phyloP scores from a whole-genome alignment of 2,888 invertebrate species.

The Monoplex corrugatus region DNA sequence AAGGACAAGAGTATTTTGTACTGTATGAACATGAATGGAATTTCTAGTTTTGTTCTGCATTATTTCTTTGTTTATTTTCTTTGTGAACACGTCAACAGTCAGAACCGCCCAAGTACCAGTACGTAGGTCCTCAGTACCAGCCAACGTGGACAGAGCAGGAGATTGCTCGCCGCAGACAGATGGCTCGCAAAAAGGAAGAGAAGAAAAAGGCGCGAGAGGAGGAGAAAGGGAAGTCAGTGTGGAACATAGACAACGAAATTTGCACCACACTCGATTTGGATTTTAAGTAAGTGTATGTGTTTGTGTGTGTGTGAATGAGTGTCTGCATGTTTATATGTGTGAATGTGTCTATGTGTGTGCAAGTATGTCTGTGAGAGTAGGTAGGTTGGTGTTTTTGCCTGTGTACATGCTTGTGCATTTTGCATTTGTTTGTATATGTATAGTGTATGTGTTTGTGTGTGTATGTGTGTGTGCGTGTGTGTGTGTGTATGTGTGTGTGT shows the following conservation, averaged over 20 bases:
- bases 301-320: not conserved
- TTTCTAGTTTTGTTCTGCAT: not conserved
- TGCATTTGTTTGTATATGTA: not conserved
- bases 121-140: conserved; percentile 70
- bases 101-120: conserved; percentile 30
- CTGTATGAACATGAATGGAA: too few species aligned
- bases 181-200: conserved; percentile 72
- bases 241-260: conserved; percentile 78
- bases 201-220: conserved; percentile 73
- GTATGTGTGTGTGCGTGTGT: not conserved
- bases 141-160: conserved; percentile 72
- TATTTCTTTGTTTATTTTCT: not conserved
- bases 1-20: too few species aligned
- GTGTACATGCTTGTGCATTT: not conserved
- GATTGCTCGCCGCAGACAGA: conserved; percentile 64
- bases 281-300: conserved; percentile 69
- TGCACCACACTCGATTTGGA: conserved; percentile 66
- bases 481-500: not conserved
- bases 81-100: not conserved
- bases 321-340: conserved; percentile 1
- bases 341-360: not conserved
- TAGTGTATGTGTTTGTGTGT: not conserved
- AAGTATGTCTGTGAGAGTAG: too few species aligned
- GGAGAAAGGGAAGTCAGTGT: conserved; percentile 70
- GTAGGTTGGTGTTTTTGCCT: too few species aligned